These are phyloP conservation scores for Tonatia bakeri DNA, from an alignment of 2,113 vertebrate species.

Conservation along the genomic window DNA sequence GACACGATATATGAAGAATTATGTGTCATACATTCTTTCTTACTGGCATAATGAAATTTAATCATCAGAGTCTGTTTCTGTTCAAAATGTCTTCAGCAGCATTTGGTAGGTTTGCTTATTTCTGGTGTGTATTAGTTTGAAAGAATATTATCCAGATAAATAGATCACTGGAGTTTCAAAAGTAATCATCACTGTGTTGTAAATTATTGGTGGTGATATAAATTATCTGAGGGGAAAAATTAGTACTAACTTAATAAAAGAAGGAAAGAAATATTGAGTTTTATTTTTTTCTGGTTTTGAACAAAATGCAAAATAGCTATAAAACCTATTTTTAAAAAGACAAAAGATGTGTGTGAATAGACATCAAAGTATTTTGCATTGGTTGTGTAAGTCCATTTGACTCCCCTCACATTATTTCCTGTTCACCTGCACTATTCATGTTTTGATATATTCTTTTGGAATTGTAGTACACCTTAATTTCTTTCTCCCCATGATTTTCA, in stretches of 20 bases:
- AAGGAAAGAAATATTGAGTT: slow-evolving; percentile 32
- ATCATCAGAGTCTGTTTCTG: neutral
- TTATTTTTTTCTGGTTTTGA: slow-evolving; percentile 26
- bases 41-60: neutral
- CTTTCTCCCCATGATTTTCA: slow-evolving; percentile 70
- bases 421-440: neutral
- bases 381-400: neutral
- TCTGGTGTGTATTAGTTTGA: neutral
- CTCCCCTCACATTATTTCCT: neutral
- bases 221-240: neutral
- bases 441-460: slow-evolving; percentile 38
- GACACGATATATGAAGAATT: neutral
- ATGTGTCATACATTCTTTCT: neutral
- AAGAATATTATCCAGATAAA: slow-evolving; percentile 8
- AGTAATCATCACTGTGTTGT: slow-evolving; percentile 1
- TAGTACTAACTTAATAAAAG: neutral
- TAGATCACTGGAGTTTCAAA: slow-evolving; percentile 20
- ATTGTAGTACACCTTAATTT: slow-evolving; percentile 50
- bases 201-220: neutral
- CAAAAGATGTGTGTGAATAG: neutral
- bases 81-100: neutral
- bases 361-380: neutral
- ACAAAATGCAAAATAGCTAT: slow-evolving; percentile 26
- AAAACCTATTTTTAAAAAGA: neutral
- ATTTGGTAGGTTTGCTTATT: neutral